These are phyloP conservation scores for Petrolisthes cinctipes DNA, from an alignment of 2,888 invertebrate genomes.

Conservation along the genomic window DNA sequence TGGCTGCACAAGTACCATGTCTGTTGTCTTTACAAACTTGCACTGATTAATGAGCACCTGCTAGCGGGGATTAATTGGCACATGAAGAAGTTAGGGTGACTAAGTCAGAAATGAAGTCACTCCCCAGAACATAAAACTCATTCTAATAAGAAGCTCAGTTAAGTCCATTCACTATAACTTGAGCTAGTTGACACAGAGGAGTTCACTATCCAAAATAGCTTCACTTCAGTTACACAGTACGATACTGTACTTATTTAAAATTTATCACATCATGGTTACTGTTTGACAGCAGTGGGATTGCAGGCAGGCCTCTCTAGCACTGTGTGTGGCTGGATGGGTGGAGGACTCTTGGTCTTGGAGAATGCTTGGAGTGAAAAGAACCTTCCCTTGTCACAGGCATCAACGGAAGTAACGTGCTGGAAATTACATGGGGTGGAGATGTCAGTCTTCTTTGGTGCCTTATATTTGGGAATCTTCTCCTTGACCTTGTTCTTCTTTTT, in stretches of 20 bases:
- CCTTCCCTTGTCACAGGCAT: conserved; percentile 77
- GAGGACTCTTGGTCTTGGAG: conserved; percentile 68
- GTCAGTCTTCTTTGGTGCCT: conserved; percentile 81
- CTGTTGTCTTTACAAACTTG: background rate
- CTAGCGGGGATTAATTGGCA: background rate
- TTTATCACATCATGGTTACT: background rate
- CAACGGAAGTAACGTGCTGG: conserved; percentile 84
- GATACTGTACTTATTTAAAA: background rate
- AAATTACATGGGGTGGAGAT: conserved; percentile 89
- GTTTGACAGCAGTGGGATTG: conserved; percentile 22
- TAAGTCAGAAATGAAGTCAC: background rate
- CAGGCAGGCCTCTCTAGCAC: conserved; percentile 37
- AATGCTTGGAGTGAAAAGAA: conserved; percentile 80
- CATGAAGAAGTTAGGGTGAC: background rate
- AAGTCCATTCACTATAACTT: background rate
- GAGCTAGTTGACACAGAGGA: background rate
- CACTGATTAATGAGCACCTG: conserved; percentile 1
- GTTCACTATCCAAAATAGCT: background rate
- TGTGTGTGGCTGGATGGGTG: conserved; percentile 38
- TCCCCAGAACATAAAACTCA: background rate
- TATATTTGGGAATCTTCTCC: conserved; percentile 68
- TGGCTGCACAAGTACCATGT: background rate
- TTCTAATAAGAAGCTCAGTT: background rate
- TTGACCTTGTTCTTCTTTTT: conserved; percentile 70
- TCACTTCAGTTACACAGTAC: background rate